Conservation (phyloP, 2,888 invertebrate genomes). For the Calameuta filiformis region DNA sequence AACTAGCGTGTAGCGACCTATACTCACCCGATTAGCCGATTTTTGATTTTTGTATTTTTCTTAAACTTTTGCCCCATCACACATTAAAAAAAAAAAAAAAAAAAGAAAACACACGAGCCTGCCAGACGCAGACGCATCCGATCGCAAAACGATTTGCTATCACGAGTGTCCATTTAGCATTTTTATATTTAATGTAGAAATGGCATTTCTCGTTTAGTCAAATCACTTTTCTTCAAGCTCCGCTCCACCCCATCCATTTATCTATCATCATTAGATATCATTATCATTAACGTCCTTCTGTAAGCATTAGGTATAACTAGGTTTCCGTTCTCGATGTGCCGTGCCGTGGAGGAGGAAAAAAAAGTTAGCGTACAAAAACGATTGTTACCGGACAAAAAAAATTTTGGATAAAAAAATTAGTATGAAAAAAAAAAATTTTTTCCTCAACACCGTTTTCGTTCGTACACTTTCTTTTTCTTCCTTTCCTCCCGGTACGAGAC, state of each 20-base stretch:
- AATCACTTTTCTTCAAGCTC: conserved; percentile 5
- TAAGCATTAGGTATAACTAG: conserved; percentile 55
- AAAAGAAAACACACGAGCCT: not conserved
- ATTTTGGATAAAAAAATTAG: not conserved
- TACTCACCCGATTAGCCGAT: not conserved
- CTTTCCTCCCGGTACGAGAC: not conserved
- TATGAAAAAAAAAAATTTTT: not conserved
- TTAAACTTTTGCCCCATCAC: not conserved
- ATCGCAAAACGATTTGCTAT: not conserved
- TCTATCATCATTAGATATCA: conserved; percentile 30
- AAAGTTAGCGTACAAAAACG: not conserved
- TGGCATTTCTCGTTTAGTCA: not conserved
- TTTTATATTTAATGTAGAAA: not conserved
- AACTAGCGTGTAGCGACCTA: not conserved
- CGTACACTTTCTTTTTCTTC: not conserved
- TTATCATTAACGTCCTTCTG: conserved; percentile 46
- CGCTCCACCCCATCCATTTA: conserved; percentile 21
- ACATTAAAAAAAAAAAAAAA: not conserved
- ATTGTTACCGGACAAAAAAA: too few species aligned
- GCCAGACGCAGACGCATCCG: not conserved
- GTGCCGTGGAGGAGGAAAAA: conserved; percentile 44
- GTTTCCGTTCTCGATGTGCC: conserved; percentile 56
- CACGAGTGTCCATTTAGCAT: not conserved
- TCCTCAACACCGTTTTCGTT: not conserved
- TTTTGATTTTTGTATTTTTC: not conserved